Base-by-base conservation (phyloP, 2,113 vertebrate genomes). In the Oryzias curvinotus region DNA sequence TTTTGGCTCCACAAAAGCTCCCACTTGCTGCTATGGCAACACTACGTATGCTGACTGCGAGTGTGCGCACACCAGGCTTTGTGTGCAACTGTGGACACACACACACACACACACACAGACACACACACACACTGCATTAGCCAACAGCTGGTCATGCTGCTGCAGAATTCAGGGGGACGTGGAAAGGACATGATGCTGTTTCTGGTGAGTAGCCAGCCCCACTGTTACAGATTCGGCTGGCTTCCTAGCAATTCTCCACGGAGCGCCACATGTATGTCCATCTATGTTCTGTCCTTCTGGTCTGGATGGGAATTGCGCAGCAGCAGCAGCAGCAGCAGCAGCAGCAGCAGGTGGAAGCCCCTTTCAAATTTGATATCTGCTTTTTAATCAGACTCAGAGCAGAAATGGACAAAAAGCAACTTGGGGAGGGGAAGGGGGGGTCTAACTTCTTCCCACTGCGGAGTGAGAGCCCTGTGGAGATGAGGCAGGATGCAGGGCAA, bases 21-120 rank as follows among this genome's bases (percentile, higher is more conserved):
- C 77, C 26, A 68, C 84, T 81, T 23, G 85, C 81, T 88, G 66
- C 86, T 82, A 89, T 88, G 84, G 88, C 66, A 90, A 90, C 88
- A 53, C 77, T 68, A 70, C 61, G 63, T 75, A 69, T 49, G 63
- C 65, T 17, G 36, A 42, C 16, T 10, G 53, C 66, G 58, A 65
- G 73, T 52, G 75, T 21, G 74, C 52, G 69, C 71, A 68, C 65
- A 28, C 57, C 25, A 12, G 25, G 66, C 54, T 79, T 12, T 19
- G 77, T 62, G 80, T 82, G 73, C 61, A 50, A 51, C 47, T 2
- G 21, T 23, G 21, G 21, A 56, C 59, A 69, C 63, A 84, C 68
- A 71, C 51, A 15, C 51, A 15, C 73, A 69, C 72, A 51, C 62
- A n/a, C n/a, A n/a, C n/a, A n/a, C n/a, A n/a, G n/a, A 56, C 59